These are phyloP conservation scores for Platycnemis pennipes DNA, from an alignment of 2,888 invertebrate genomes.

Conservation along the genomic window DNA sequence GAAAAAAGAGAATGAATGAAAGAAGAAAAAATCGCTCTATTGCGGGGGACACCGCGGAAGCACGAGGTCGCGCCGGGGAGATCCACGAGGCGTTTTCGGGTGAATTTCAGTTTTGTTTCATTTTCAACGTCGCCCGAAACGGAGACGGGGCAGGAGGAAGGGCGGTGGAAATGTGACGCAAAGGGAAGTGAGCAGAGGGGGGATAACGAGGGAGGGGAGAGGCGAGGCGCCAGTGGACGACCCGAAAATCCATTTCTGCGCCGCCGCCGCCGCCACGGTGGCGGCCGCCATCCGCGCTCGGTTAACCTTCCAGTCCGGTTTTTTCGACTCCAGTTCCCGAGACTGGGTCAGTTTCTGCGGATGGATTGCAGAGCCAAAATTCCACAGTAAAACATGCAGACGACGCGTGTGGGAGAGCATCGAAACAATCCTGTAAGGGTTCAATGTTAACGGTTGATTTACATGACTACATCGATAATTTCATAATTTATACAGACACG, in stretches of 20 bases:
- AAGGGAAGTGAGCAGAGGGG: neutral
- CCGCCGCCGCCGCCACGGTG: neutral
- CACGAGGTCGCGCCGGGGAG: neutral
- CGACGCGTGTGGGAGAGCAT: too few species aligned
- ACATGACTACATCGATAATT: too few species aligned
- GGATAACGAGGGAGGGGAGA: neutral
- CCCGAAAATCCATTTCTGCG: conserved; percentile 4
- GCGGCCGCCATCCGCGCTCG: neutral
- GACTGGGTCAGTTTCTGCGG: conserved; percentile 3
- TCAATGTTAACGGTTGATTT: too few species aligned
- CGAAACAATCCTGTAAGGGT: too few species aligned
- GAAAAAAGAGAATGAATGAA: too few species aligned
- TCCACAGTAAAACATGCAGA: too few species aligned
- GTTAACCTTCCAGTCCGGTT: neutral
- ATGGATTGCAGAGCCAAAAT: neutral
- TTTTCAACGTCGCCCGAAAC: neutral
- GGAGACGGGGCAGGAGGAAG: neutral
- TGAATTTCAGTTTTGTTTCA: neutral
- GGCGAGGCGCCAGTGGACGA: neutral
- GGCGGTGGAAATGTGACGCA: neutral
- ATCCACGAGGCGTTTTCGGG: neutral
- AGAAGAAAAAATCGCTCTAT: too few species aligned
- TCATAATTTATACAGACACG: too few species aligned
- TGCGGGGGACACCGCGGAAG: too few species aligned
- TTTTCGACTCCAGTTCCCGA: neutral